These are phyloP conservation scores for Hemicentrotus pulcherrimus DNA, from an alignment of 35 echinoderm and acorn worm species.

Conservation along the genomic window DNA sequence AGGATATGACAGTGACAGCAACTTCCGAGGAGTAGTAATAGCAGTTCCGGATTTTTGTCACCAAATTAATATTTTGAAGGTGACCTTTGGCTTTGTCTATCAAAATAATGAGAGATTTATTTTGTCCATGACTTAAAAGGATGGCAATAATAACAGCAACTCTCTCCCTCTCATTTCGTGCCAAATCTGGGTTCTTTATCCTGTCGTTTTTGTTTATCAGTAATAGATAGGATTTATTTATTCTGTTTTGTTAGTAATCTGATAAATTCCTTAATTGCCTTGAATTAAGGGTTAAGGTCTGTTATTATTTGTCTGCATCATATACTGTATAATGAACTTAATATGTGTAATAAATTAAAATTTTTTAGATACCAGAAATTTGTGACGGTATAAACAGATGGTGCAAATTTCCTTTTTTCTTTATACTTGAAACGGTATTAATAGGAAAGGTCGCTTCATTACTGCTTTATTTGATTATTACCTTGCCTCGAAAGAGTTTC, in stretches of 20 bases:
- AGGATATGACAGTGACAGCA: background rate
- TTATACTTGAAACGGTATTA: too few relatives aligned
- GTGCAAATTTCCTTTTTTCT: too few relatives aligned
- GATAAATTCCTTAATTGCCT: background rate
- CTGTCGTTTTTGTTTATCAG: background rate
- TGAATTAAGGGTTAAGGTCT: too few relatives aligned
- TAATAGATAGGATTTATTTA: background rate
- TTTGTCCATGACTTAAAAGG: background rate
- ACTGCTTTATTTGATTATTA: too few relatives aligned
- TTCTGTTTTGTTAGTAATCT: background rate
- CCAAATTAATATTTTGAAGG: background rate
- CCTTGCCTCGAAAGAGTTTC: too few relatives aligned
- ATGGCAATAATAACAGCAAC: background rate
- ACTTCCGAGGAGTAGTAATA: background rate
- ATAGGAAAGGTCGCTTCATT: too few relatives aligned
- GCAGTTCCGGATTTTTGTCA: background rate
- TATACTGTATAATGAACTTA: too few relatives aligned
- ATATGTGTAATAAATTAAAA: too few relatives aligned
- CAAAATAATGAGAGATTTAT: background rate
- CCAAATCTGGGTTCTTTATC: background rate
- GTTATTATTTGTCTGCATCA: too few relatives aligned
- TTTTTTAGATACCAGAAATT: too few relatives aligned
- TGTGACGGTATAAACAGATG: too few relatives aligned
- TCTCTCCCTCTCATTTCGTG: background rate
- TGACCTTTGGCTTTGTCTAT: too few relatives aligned